phyloP scores from a whole-genome alignment of 2,888 invertebrate genomes.

The Boloria selene region DNA sequence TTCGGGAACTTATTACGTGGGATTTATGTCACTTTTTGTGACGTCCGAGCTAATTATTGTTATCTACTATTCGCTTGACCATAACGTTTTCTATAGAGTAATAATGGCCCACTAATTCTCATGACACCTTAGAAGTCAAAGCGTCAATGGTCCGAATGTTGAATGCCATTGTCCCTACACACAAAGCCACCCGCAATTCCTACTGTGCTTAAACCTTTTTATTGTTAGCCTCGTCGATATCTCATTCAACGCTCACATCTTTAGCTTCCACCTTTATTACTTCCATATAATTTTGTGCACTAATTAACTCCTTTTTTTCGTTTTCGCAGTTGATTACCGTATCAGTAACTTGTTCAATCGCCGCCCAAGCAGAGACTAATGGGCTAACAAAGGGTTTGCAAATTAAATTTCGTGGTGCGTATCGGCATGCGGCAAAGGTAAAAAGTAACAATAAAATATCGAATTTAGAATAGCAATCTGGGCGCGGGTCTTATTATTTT shows the following conservation, averaged over 20 bases:
- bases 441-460: constrained; percentile 73
- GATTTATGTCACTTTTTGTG: constrained; percentile 82
- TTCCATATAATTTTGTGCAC: constrained; percentile 46
- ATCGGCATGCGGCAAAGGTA: constrained; percentile 64
- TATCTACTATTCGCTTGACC: constrained; percentile 79
- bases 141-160: constrained; percentile 66
- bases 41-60: constrained; percentile 80
- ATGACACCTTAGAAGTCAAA: constrained; percentile 76
- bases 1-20: constrained; percentile 76
- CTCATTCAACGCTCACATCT: constrained; percentile 66
- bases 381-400: constrained; percentile 62
- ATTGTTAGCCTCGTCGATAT: constrained; percentile 69
- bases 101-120: constrained; percentile 81
- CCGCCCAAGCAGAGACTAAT: constrained; percentile 46
- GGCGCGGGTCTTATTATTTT: constrained; percentile 77
- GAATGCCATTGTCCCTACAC: constrained; percentile 61
- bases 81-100: constrained; percentile 69
- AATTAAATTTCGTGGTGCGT: constrained; percentile 62
- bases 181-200: constrained; percentile 78
- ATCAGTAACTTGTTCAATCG: constrained; percentile 56
- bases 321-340: constrained; percentile 50
- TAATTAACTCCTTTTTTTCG: constrained; percentile 49
- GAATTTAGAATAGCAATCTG: constrained; percentile 77
- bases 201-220: constrained; percentile 74
- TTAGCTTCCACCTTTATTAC: constrained; percentile 51